Evolutionary conservation across 2,113 vertebrate species (phyloP).

Genomic region (Brienomyrus longianalis): DNA sequence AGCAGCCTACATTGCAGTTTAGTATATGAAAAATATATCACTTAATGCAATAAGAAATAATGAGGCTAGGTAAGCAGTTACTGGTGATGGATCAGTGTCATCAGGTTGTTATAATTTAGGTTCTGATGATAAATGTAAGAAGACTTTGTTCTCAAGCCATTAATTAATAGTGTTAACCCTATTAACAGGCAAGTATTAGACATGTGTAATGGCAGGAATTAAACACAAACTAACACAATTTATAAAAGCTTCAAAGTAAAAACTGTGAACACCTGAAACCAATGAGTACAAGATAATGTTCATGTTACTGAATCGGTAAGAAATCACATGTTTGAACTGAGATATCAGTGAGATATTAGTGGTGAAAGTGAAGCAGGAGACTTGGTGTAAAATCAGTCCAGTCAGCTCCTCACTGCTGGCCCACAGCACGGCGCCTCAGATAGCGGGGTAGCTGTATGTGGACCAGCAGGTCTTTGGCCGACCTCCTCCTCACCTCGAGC

Average conservation of each 20-base stretch:
- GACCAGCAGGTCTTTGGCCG: background rate
- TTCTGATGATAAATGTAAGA: background rate
- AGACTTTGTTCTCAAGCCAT: background rate
- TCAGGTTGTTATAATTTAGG: background rate
- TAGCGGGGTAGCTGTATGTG: background rate
- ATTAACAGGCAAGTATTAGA: background rate
- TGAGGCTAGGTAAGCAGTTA: background rate
- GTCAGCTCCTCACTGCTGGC: background rate
- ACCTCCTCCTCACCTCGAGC: background rate
- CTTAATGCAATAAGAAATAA: background rate
- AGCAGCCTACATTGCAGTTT: background rate
- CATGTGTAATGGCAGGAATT: background rate
- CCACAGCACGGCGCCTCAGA: background rate
- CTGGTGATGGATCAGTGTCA: background rate
- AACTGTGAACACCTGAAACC: background rate
- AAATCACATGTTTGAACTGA: background rate
- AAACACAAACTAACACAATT: background rate
- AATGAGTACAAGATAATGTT: background rate
- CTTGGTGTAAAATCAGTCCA: background rate
- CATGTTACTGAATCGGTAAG: background rate
- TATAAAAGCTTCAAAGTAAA: background rate
- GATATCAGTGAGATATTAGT: background rate
- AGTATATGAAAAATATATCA: background rate
- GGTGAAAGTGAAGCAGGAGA: background rate
- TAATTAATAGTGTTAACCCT: background rate